These are phyloP conservation scores for Ictalurus furcatus DNA, from an alignment of 2,113 vertebrate species.

Conservation along the genomic window DNA sequence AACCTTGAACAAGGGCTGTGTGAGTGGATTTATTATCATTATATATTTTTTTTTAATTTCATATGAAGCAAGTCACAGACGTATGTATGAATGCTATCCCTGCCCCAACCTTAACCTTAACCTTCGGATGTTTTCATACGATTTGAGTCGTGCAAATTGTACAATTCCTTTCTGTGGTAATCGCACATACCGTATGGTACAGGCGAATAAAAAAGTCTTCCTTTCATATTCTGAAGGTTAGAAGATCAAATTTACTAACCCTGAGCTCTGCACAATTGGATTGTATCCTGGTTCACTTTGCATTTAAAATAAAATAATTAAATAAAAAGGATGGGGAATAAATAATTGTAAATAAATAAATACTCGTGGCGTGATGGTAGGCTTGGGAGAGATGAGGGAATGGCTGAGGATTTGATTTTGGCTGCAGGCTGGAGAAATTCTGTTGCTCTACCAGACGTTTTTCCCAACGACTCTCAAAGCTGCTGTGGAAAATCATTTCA, in stretches of 20 bases:
- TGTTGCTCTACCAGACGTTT: constrained; percentile 27
- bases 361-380: neutral
- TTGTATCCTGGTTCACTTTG: neutral
- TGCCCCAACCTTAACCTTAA: neutral
- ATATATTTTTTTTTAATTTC: neutral
- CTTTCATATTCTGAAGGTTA: neutral
- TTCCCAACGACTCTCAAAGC: constrained; percentile 34
- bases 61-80: neutral
- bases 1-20: no score
- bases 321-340: neutral
- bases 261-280: neutral
- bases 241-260: neutral
- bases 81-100: neutral
- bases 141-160: neutral
- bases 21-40: no score
- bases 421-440: constrained; percentile 40
- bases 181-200: neutral
- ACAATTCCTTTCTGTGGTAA: neutral
- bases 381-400: constrained; percentile 30
- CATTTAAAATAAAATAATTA: no score
- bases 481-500: constrained; percentile 48
- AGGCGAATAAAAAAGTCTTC: neutral
- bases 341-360: constrained; percentile 21
- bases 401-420: constrained; percentile 18
- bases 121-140: neutral